Evolutionary conservation across 2,797 vertebrate species (phyloP).

Genomic region (Diglossa cyanea): DNA sequence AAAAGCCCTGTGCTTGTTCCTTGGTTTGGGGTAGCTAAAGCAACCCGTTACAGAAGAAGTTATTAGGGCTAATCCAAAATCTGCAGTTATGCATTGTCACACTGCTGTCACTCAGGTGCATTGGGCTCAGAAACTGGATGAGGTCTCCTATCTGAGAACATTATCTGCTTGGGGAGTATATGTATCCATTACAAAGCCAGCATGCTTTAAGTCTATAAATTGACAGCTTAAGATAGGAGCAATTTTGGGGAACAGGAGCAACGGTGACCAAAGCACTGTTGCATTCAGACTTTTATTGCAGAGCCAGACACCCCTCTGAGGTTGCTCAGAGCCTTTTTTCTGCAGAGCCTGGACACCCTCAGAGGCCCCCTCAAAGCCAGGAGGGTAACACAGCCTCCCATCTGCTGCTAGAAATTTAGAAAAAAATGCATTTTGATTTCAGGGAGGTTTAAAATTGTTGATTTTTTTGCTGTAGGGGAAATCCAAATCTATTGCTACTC

Average conservation of each 20-base stretch:
- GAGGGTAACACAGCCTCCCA: background rate
- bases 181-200: background rate
- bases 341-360: background rate
- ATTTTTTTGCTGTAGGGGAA: background rate
- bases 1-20: background rate
- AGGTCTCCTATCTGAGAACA: background rate
- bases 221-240: background rate
- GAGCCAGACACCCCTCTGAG: background rate
- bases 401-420: background rate
- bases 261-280: fast-evolving
- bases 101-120: fast-evolving
- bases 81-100: background rate
- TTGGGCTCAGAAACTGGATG: background rate
- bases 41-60: background rate
- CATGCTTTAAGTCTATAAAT: background rate
- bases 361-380: background rate
- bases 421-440: background rate
- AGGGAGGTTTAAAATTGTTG: background rate
- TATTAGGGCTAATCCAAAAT: background rate
- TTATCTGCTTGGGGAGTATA: background rate
- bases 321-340: background rate
- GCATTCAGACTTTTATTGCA: background rate
- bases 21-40: background rate
- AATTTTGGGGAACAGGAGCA: background rate
- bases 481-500: background rate